Evolutionary conservation across 2,113 vertebrate species (phyloP).

Genomic region (Ictalurus punctatus): DNA sequence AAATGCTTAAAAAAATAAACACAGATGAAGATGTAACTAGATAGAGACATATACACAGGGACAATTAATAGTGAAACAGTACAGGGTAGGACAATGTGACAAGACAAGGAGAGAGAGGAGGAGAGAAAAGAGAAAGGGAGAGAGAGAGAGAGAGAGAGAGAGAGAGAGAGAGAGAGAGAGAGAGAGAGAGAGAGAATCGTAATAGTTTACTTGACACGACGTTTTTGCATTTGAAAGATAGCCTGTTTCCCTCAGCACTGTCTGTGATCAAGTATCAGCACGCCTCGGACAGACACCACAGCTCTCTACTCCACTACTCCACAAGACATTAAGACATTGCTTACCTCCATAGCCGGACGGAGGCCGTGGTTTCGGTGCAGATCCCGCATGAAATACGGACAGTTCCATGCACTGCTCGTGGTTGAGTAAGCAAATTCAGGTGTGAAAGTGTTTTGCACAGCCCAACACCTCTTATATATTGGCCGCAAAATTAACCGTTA

Average conservation of each 20-base stretch:
- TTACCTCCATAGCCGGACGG: slow-evolving; percentile 83
- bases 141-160: neutral
- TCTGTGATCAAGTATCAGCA: neutral
- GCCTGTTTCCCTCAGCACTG: slow-evolving; percentile 7
- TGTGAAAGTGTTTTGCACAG: slow-evolving; percentile 99
- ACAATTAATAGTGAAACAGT: neutral
- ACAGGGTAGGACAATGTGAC: neutral
- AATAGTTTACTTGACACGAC: neutral
- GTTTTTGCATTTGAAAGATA: neutral
- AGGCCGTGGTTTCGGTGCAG: slow-evolving; percentile 72
- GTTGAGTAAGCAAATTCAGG: slow-evolving; percentile 99
- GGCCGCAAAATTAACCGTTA: slow-evolving; percentile 99
- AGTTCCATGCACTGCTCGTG: slow-evolving; percentile 82
- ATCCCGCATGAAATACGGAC: slow-evolving; percentile 79
- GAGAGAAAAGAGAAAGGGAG: neutral
- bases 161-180: neutral
- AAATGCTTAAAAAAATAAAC: neutral
- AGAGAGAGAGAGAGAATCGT: neutral
- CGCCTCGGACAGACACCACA: neutral
- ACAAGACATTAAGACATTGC: slow-evolving; percentile 54
- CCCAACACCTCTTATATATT: slow-evolving; percentile 99
- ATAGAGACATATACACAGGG: slow-evolving; percentile 41
- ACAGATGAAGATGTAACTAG: neutral
- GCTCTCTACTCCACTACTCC: neutral
- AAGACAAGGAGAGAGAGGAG: neutral